These are phyloP conservation scores for Anarsia innoxiella DNA, from an alignment of 2,888 invertebrate genomes.

Conservation along the genomic window DNA sequence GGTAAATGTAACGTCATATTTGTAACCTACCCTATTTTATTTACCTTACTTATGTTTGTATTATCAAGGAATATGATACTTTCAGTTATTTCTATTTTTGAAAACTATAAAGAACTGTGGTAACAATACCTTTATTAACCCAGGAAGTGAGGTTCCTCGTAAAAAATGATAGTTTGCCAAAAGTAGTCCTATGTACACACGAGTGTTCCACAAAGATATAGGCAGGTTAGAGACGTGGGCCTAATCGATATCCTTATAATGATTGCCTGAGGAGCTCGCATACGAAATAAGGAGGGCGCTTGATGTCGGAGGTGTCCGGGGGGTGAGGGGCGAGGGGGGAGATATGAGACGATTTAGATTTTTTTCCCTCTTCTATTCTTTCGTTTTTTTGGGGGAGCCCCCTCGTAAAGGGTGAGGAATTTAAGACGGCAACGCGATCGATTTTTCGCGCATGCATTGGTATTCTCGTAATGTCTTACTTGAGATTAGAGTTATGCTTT, in stretches of 20 bases:
- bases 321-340: conserved; percentile 46
- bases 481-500: conserved; percentile 70
- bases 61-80: too few relatives aligned
- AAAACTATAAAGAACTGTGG: too few relatives aligned
- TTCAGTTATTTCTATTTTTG: too few relatives aligned
- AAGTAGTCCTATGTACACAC: conserved; percentile 54
- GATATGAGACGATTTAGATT: conserved; percentile 77
- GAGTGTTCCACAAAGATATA: conserved; percentile 66
- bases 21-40: too few relatives aligned
- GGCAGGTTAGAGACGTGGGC: conserved; percentile 67
- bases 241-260: conserved; percentile 77
- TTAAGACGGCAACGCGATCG: conserved; percentile 72
- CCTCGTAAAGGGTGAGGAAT: conserved; percentile 75
- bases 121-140: conserved; percentile 5
- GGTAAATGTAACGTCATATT: too few relatives aligned
- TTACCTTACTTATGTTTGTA: too few relatives aligned
- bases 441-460: conserved; percentile 75
- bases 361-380: conserved; percentile 75
- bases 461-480: conserved; percentile 75
- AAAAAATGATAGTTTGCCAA: conserved; percentile 26
- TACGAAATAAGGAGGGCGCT: conserved; percentile 76
- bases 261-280: conserved; percentile 75
- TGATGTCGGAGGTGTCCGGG: conserved; percentile 68
- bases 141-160: neutral
- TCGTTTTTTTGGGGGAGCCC: conserved; percentile 74